Evolutionary conservation across 2,797 vertebrate species (phyloP).

Genomic region (Xiphophorus birchmanni): DNA sequence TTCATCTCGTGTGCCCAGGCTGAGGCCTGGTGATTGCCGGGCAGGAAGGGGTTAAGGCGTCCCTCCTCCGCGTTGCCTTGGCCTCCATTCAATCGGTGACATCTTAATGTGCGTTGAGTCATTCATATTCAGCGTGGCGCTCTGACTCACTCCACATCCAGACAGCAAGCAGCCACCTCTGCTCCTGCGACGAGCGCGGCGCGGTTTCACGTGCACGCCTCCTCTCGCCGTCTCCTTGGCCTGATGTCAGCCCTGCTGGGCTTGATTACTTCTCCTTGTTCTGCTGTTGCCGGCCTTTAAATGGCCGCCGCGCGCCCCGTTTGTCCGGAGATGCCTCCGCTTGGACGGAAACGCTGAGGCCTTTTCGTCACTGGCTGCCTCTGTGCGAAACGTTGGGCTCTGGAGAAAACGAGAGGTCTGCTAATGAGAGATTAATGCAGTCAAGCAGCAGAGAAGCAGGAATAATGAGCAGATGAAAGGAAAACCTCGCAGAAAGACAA

Average conservation of each 20-base stretch:
- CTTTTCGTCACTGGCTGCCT: conserved; percentile 28
- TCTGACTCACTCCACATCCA: conserved; percentile 63
- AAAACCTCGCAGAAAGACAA: conserved; percentile 17
- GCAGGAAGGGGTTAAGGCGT: conserved; percentile 56
- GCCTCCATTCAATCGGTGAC: conserved; percentile 65
- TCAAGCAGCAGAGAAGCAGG: conserved; percentile 47
- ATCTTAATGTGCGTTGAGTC: conserved; percentile 68
- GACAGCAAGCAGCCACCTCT: conserved; percentile 40
- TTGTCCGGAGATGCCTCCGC: conserved; percentile 51
- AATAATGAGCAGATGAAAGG: conserved; percentile 23
- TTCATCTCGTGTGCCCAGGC: conserved; percentile 17
- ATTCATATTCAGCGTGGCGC: conserved; percentile 67
- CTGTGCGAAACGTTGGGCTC: conserved; percentile 34
- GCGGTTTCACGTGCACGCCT: conserved; percentile 22
- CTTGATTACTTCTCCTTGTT: conserved; percentile 53
- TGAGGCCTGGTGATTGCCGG: conserved; percentile 17
- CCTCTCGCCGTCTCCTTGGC: conserved; percentile 17
- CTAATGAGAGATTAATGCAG: conserved; percentile 73
- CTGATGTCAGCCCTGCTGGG: conserved; percentile 41
- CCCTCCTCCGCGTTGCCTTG: conserved; percentile 56
- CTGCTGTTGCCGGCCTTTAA: conserved; percentile 57
- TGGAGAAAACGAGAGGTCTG: conserved; percentile 12
- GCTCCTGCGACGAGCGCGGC: conserved; percentile 33
- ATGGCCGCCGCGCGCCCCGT: conserved; percentile 44
- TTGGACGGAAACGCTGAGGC: conserved; percentile 21